Evolutionary conservation across 2,888 invertebrate genomes (phyloP), one percentile per base, ranked within the genome.

Genomic region (Megamerina dolium): DNA sequence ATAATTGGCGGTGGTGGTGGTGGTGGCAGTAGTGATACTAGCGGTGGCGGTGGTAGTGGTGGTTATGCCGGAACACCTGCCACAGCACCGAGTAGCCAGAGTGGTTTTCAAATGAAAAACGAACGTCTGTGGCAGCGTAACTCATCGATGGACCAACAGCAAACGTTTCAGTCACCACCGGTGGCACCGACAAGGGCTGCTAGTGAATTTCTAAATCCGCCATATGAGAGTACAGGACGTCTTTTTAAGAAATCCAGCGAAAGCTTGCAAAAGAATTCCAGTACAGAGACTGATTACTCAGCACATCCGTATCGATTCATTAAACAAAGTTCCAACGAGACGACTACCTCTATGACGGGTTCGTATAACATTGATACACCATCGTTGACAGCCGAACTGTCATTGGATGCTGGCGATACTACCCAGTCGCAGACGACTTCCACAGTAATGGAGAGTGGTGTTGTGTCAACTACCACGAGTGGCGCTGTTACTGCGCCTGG

Each of bases 321-420:
- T 31, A 72, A 72, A 51, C 72, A 72, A 60, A 71, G 69, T 48
- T 72, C 72, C 30, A 72, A 72, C 41, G 72, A 72, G 48, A 72
- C 72, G n/a, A 72, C 66, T 45, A 70, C 70, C 46, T 72, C 72
- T 37, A 61, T 65, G 53, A 72, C 71, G 1, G 70, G 72, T 18
- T 72, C 72, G 27, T 72, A 66, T 39, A 72, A 72, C 44, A 64
- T 72, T 31, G 72, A 72, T 46, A 72, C 72, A 17, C 66, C 69
- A 10, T 71, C 71, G 34, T 53, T 71, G 45, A 63, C 64, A 1
- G 66, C 70, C 12, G 72, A 72, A 41, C 56, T 68, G 6, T 72
- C 72, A 3, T 48, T 72, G 37, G 72, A 72, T 46, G 66, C 63
- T 4, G 67, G 58, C 23, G 64, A 66, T 26, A 57, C 62, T 16